Evolutionary conservation across 92 coral and sea anemone genomes (phyloP).

Genomic region (Pocillopora grandis): DNA sequence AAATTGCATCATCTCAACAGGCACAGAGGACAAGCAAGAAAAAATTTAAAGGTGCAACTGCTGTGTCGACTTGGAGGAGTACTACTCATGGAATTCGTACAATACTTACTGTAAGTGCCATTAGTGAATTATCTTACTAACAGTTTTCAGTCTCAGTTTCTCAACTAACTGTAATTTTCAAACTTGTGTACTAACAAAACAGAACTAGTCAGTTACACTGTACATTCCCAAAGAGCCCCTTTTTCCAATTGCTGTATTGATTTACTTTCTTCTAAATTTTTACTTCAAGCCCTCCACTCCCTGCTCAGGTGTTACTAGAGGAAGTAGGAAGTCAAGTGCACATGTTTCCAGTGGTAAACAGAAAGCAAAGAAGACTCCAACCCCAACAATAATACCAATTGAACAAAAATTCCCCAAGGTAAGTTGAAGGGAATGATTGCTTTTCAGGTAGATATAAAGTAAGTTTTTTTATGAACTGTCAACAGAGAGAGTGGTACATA

Average conservation of each 20-base stretch:
- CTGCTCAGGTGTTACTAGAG: slow-evolving; percentile 42
- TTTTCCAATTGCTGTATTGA: no score
- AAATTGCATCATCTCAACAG: background rate
- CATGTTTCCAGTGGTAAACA: background rate
- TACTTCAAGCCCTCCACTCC: slow-evolving; percentile 42
- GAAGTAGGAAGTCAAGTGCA: slow-evolving; percentile 26
- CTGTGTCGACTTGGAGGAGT: slow-evolving; percentile 43
- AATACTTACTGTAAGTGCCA: slow-evolving; percentile 23
- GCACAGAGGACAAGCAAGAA: background rate
- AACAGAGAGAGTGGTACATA: no score
- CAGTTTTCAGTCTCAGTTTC: background rate
- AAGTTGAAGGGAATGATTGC: background rate
- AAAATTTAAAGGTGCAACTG: slow-evolving; percentile 12
- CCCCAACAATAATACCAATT: slow-evolving; percentile 49
- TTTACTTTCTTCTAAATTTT: background rate
- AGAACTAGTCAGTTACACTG: no score
- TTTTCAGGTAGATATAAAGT: no score
- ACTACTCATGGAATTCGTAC: slow-evolving; percentile 43
- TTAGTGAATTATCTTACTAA: background rate
- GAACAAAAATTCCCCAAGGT: slow-evolving; percentile 85
- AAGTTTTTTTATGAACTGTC: no score
- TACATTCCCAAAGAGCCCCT: no score
- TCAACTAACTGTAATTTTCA: no score
- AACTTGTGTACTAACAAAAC: no score
- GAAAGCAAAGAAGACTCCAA: slow-evolving; percentile 28